Evolutionary conservation across 2,797 vertebrate genomes (phyloP).

Genomic region (Loriculus beryllinus): DNA sequence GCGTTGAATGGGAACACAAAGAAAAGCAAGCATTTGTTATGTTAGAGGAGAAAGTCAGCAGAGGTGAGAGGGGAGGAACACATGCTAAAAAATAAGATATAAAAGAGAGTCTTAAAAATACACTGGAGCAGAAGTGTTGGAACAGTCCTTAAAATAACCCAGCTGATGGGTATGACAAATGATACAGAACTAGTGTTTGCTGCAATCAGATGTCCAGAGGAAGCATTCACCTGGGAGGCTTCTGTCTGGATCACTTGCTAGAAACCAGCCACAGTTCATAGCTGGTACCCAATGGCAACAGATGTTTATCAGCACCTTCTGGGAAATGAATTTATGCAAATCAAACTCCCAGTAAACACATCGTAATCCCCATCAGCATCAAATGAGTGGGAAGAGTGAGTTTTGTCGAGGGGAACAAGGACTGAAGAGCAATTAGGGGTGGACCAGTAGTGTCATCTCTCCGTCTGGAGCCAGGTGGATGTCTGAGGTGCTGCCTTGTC

Average conservation of each 20-base stretch:
- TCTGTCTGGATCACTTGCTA: background rate
- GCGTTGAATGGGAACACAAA: background rate
- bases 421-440: background rate
- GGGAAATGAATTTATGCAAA: background rate
- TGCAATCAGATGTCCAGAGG: background rate
- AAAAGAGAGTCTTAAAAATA: background rate
- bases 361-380: background rate
- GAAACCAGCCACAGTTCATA: background rate
- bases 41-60: background rate
- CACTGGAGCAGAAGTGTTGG: background rate
- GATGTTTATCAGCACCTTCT: background rate
- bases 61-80: background rate
- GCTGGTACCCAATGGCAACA: background rate
- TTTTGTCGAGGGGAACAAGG: background rate
- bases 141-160: constrained; percentile 5
- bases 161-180: background rate
- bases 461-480: background rate
- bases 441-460: background rate
- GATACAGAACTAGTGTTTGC: background rate
- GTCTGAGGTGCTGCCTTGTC: background rate
- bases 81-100: background rate
- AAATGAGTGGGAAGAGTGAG: background rate
- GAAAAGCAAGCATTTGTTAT: background rate
- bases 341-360: background rate
- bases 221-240: background rate